Evolutionary conservation across 2,797 vertebrate species (phyloP).

Genomic region (Brotula barbata): DNA sequence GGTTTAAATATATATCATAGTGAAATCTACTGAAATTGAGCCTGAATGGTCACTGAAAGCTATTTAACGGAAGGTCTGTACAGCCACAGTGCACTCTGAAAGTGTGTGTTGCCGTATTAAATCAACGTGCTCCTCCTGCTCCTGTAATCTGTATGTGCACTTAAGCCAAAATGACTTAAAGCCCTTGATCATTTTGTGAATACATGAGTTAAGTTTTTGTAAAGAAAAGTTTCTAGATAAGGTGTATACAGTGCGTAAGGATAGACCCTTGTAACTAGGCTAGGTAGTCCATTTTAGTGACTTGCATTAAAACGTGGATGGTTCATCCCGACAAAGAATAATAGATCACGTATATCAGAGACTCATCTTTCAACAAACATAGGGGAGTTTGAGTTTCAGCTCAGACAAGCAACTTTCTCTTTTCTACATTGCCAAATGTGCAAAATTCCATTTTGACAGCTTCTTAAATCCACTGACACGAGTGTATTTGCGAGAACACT

Average conservation of each 20-base stretch:
- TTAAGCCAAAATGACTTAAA: conserved; percentile 58
- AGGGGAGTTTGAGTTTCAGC: conserved; percentile 10
- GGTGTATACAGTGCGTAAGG: conserved; percentile 33
- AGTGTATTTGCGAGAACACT: background rate
- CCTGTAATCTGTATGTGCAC: conserved; percentile 63
- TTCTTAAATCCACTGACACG: background rate
- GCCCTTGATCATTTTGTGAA: conserved; percentile 50
- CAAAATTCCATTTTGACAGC: conserved; percentile 8
- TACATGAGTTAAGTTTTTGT: conserved; percentile 55
- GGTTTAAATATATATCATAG: conserved; percentile 58
- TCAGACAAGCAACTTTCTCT: conserved; percentile 4
- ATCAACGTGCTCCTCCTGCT: conserved; percentile 53
- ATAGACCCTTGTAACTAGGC: conserved; percentile 44
- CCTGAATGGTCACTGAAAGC: conserved; percentile 45
- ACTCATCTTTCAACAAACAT: conserved; percentile 18
- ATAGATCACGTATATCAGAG: conserved; percentile 9
- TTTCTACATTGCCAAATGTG: conserved; percentile 14
- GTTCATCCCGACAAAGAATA: conserved; percentile 18
- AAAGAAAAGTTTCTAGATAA: conserved; percentile 55
- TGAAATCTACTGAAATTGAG: conserved; percentile 53
- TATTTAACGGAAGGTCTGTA: conserved; percentile 40
- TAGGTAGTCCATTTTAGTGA: conserved; percentile 43
- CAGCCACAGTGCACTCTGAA: conserved; percentile 42
- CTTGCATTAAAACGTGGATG: conserved; percentile 42
- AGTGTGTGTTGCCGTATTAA: conserved; percentile 49